Percentiles rank a stretch among this genome's conserved stretches.
phyloP scores from a whole-genome alignment of 2,113 vertebrate genomes.

The Hyperoodon ampullatus region DNA sequence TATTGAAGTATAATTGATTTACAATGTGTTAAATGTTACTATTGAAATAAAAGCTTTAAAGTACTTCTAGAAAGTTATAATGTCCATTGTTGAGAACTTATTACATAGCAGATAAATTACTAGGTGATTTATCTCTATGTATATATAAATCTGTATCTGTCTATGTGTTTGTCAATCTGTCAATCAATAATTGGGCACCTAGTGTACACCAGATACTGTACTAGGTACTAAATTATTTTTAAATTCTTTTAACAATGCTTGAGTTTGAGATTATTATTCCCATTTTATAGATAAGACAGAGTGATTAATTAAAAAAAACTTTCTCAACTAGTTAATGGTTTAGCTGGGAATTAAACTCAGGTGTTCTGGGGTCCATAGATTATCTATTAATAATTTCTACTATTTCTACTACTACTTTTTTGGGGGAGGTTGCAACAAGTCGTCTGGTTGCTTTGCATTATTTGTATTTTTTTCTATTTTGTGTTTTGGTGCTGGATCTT shows the following conservation, averaged over 20 bases:
- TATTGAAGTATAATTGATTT: not conserved
- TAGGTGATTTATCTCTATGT: not conserved
- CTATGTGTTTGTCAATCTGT: not conserved
- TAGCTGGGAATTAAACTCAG: not conserved
- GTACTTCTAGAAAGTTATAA: not conserved
- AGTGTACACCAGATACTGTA: not conserved
- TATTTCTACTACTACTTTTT: not conserved
- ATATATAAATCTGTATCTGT: constrained; percentile 30
- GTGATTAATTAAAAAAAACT: constrained; percentile 12
- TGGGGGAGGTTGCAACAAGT: not conserved
- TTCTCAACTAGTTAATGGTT: not conserved
- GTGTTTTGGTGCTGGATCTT: not conserved
- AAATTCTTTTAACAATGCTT: not conserved
- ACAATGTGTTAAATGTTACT: not conserved
- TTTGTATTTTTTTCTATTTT: not conserved
- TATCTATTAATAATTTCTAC: not conserved
- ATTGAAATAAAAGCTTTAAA: constrained; percentile 30
- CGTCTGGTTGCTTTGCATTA: not conserved
- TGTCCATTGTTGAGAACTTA: not conserved
- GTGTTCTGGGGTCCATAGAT: not conserved
- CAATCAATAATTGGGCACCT: not conserved
- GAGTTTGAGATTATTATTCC: not conserved
- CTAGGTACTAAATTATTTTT: not conserved
- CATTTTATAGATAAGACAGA: not conserved
- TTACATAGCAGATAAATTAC: not conserved